Evolutionary conservation across 2,113 vertebrate species (phyloP), one percentile per base, ranked within the genome.

Genomic region (Haplochromis burtoni): DNA sequence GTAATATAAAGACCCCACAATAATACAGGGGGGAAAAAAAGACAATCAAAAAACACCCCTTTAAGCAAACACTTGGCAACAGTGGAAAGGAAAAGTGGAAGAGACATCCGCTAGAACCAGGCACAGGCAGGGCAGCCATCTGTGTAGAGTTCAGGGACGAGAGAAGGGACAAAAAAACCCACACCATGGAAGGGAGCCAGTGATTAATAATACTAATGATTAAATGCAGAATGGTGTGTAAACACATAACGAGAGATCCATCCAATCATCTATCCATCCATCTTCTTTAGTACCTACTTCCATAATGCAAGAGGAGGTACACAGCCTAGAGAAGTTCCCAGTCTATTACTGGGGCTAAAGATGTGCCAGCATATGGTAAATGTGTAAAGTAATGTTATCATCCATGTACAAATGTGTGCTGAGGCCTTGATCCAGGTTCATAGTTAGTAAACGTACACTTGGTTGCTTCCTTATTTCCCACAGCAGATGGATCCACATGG

Each of bases 21-120:
- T 38, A 21, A 38, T 21, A 21, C 35, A 66, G 10, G 10, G 61
- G 17, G 0, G 3, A 21, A 21, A 54, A 66, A 38, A 21, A 0
- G 1, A 38, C 10, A 21, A 21, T 38, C 4, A 21, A 68, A 68
- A 38, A 38, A 21, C 1, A 7, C 0, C 33, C 19, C 7, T 66
- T 66, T 66, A 38, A 21, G 61, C 33, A 66, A 66, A n/a, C 61
- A 38, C 11, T 66, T 66, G 19, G 61, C 19, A 38, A 66, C 61
- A 38, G 61, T 66, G 61, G 33, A 38, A 13, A 38, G 19, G 19
- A 68, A 63, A 63, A n/a, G n/a, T n/a, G n/a, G 33, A 68, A 68
- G 61, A 68, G 19, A 68, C 19, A 68, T 1, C 11, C 0, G 3
- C 19, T 21, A 8, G 61, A 66, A 38, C 61, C 33, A 38, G 33